Evolutionary conservation across 2,113 vertebrate genomes (phyloP).

Genomic region (Lontra canadensis): DNA sequence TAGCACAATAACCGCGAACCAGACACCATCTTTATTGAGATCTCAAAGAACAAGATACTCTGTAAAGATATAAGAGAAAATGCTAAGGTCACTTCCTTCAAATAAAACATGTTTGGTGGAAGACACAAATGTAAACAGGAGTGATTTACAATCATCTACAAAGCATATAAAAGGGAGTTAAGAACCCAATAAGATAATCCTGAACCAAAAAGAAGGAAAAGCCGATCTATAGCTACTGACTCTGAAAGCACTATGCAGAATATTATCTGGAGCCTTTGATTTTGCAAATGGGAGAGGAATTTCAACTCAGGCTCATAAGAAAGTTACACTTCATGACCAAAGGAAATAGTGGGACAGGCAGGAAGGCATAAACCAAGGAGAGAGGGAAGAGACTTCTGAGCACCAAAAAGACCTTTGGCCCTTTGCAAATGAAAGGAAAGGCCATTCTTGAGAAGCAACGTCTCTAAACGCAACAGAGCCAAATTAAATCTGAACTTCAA

Average conservation of each 20-base stretch:
- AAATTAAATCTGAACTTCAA: not conserved
- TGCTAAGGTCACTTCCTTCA: not conserved
- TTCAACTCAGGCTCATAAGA: not conserved
- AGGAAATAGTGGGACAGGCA: no score
- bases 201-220: not conserved
- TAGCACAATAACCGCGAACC: not conserved
- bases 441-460: not conserved
- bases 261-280: not conserved
- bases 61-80: not conserved
- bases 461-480: not conserved
- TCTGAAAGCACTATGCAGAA: not conserved
- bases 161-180: not conserved
- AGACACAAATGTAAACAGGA: not conserved
- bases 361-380: not conserved
- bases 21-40: not conserved
- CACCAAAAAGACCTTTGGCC: not conserved
- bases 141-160: not conserved
- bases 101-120: not conserved
- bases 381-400: not conserved
- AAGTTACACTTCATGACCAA: not conserved
- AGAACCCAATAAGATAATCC: not conserved
- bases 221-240: not conserved
- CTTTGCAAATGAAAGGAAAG: not conserved
- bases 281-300: not conserved
- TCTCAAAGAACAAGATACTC: not conserved